phyloP scores from a whole-genome alignment of 2,113 vertebrate species.

The Ondatra zibethicus region DNA sequence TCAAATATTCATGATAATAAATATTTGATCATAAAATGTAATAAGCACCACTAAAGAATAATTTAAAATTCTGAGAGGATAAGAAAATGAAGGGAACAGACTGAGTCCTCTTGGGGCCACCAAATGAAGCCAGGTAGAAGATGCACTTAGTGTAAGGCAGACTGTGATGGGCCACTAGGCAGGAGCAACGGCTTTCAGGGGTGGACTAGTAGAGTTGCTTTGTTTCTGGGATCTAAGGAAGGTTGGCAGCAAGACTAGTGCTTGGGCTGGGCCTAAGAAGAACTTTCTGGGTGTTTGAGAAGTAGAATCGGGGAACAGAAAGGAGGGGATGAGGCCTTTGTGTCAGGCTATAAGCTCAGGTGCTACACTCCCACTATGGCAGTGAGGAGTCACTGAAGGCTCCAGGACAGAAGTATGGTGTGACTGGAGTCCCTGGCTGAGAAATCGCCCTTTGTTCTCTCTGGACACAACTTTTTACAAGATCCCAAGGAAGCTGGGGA shows the following conservation, averaged over 20 bases:
- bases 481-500: not conserved
- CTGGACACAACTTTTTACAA: not conserved
- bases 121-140: not conserved
- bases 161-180: not conserved
- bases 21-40: slow-evolving; percentile 38
- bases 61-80: not conserved
- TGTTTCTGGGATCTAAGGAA: not conserved
- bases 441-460: not conserved
- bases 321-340: not conserved
- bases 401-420: not conserved
- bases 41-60: not conserved
- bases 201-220: not conserved
- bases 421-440: not conserved
- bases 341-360: not conserved
- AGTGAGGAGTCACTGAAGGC: not conserved
- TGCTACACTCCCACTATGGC: not conserved
- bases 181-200: not conserved
- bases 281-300: not conserved
- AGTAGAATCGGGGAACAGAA: not conserved
- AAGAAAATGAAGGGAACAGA: not conserved
- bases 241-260: not conserved
- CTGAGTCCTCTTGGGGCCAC: not conserved
- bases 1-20: slow-evolving; percentile 32
- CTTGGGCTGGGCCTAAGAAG: not conserved
- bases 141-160: not conserved